Conservation (phyloP, 2,888 invertebrate species). For the Nomada ruficornis region DNA sequence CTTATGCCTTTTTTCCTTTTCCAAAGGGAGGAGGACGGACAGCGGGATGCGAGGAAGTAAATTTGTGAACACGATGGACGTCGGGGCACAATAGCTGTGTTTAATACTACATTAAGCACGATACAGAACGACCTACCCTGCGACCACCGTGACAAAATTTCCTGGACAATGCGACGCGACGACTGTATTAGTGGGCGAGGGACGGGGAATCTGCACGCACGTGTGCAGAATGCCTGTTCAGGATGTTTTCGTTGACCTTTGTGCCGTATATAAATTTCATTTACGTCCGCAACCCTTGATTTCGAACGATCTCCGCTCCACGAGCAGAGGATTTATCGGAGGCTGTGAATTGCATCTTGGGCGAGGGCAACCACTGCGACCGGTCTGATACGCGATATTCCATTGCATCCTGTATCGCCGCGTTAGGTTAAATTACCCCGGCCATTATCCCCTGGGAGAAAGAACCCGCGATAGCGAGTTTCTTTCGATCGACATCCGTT, state of each 20-base stretch:
- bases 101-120: slow-evolving; percentile 83
- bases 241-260: background rate
- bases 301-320: background rate
- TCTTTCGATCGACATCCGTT: slow-evolving; percentile 62
- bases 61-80: slow-evolving; percentile 80
- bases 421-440: slow-evolving; percentile 55
- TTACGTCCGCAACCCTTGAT: background rate
- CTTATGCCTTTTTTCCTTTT: slow-evolving; percentile 61
- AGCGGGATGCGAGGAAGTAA: slow-evolving; percentile 76
- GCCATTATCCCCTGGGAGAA: slow-evolving; percentile 54
- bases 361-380: slow-evolving; percentile 5
- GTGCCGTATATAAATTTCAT: slow-evolving; percentile 13
- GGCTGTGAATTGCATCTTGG: background rate
- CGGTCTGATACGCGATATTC: slow-evolving; percentile 42
- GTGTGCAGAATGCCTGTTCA: slow-evolving; percentile 17
- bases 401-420: slow-evolving; percentile 46
- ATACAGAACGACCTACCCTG: slow-evolving; percentile 49
- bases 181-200: slow-evolving; percentile 42
- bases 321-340: background rate
- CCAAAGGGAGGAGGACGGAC: slow-evolving; percentile 58
- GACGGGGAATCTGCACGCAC: slow-evolving; percentile 36
- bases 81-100: slow-evolving; percentile 80
- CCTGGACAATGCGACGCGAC: slow-evolving; percentile 50
- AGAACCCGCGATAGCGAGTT: slow-evolving; percentile 50
- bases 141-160: slow-evolving; percentile 67